A percentile compares a stretch with the other conserved stretches of the same genome.
Evolutionary conservation across 2,113 vertebrate species (phyloP).

Genomic region (Sprattus sprattus): DNA sequence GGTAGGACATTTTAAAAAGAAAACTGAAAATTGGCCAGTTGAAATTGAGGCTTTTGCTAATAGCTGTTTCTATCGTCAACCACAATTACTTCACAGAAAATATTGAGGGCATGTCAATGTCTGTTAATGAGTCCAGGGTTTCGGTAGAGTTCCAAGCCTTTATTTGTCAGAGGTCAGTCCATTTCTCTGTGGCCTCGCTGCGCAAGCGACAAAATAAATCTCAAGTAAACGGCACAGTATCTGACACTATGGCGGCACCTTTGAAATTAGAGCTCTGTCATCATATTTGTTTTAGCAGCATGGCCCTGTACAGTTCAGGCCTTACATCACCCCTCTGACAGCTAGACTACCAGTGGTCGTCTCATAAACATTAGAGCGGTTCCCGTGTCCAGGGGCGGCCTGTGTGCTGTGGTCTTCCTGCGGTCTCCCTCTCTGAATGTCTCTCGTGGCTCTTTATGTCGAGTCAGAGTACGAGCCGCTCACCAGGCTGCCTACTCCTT

Average conservation of each 20-base stretch:
- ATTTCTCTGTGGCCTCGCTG: neutral
- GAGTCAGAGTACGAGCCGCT: neutral
- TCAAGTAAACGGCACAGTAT: neutral
- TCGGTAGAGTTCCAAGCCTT: neutral
- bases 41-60: neutral
- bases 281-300: conserved; percentile 16
- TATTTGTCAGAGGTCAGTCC: neutral
- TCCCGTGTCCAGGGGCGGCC: conserved; percentile 5
- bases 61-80: neutral
- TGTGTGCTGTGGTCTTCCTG: neutral
- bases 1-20: conserved; percentile 31
- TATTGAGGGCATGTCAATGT: neutral
- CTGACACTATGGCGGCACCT: conserved; percentile 9
- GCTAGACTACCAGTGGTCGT: neutral
- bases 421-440: neutral
- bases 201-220: conserved; percentile 6
- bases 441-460: neutral
- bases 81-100: neutral
- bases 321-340: neutral
- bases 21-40: neutral
- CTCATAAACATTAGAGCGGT: neutral
- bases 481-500: neutral
- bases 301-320: neutral
- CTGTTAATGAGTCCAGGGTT: neutral
- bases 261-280: neutral